Base-by-base conservation (phyloP, 2,888 invertebrate genomes). In the Seira sanloemensis region DNA sequence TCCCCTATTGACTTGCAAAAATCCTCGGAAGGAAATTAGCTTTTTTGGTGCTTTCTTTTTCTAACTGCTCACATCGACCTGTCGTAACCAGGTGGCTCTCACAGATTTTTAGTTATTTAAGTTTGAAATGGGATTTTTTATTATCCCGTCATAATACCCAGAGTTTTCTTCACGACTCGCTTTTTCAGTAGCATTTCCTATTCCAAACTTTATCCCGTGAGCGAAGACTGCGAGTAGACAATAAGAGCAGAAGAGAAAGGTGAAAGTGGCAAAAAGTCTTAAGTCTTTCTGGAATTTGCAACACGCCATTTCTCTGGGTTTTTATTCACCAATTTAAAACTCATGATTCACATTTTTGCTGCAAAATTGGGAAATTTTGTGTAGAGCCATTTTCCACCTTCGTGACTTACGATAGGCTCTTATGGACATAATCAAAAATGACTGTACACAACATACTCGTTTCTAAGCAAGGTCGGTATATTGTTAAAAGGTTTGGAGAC, bases 91-190 rank as follows among this genome's bases (percentile, higher is more conserved):
- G 77, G 81, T 81, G 82, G 79, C 71, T 79, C 69, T 72, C 67
- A 21, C 19, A 0, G 27, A 67, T 72, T 79, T 69, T 62, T 26
- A 81, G 71, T 75, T 58, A 80, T 81, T 81, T 71, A 50, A 77
- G 72, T 66, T 82, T 72, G 54, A 72, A 80, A 82, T 77, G 82
- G 76, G 72, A 72, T 54, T 72, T 82, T 82, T 82, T 82, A 82
- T 82, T 71, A 27, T 76, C 54, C 73, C 67, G 18, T 74, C 74
- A 50, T 73, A 73, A 67, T 62, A 50, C 69, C 46, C 75, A 46
- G 46, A 50, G 50, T 16, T 76, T 18, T 26, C 23, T 54, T 54
- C 23, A 65, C 9, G 12, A 23, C 65, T 65, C 18, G n/a, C n/a
- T n/a, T n/a, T n/a, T n/a, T n/a, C n/a, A n/a, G n/a, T n/a, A n/a